A percentile compares a stretch with the other conserved stretches of the same genome.
phyloP scores from a whole-genome alignment of 1,140 invertebrate genomes.

The Lucilia sericata region DNA sequence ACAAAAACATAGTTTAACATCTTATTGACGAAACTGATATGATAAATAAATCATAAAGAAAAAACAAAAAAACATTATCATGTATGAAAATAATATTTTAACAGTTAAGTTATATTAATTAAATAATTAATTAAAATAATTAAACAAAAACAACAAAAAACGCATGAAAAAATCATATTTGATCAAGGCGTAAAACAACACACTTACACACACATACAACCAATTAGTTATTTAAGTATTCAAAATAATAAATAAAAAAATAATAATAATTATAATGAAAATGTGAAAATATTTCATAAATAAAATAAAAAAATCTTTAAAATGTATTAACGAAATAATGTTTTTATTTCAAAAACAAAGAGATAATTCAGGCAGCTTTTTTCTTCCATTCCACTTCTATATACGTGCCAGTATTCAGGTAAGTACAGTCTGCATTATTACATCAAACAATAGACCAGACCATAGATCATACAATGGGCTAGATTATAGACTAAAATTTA shows the following conservation, averaged over 20 bases:
- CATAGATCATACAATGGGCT: too few species aligned
- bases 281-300: conserved; percentile 25
- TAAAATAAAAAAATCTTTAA: conserved; percentile 16
- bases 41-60: neutral
- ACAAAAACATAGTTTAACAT: neutral
- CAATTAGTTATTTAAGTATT: conserved; percentile 16
- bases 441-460: too few species aligned
- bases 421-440: too few species aligned
- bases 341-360: neutral
- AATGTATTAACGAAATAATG: neutral
- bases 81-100: neutral
- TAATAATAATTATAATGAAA: conserved; percentile 17
- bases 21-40: neutral
- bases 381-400: too few species aligned
- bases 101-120: neutral
- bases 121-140: neutral
- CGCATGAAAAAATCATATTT: neutral
- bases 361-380: too few species aligned
- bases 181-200: neutral
- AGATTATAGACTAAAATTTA: too few species aligned
- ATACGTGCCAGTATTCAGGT: too few species aligned
- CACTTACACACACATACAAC: neutral
- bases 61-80: neutral
- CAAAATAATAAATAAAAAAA: neutral
- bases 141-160: neutral